phyloP scores from a whole-genome alignment of 2,797 vertebrate genomes.

The Artibeus jamaicensis region DNA sequence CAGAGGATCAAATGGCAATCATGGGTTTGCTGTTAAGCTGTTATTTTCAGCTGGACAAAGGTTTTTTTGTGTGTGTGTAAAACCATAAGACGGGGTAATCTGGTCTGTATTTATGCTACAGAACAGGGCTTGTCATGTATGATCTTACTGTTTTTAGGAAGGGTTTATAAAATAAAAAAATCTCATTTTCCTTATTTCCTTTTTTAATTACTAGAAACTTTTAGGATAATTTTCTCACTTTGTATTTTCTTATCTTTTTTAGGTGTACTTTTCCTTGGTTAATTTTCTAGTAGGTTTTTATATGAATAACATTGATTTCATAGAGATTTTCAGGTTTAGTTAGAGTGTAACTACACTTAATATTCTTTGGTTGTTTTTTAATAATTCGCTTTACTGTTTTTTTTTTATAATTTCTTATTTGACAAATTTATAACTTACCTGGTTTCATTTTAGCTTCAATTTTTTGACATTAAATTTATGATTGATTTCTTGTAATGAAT shows the following conservation, averaged over 20 bases:
- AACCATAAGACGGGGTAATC: background rate
- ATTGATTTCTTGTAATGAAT: background rate
- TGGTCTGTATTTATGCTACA: background rate
- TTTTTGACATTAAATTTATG: background rate
- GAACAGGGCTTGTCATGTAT: background rate
- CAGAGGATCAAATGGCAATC: background rate
- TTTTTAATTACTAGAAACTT: background rate
- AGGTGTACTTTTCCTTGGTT: background rate
- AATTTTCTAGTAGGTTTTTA: background rate
- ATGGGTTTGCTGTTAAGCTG: background rate
- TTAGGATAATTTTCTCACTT: background rate
- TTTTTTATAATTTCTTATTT: background rate
- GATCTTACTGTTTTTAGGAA: background rate
- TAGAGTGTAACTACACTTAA: background rate
- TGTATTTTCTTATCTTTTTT: background rate
- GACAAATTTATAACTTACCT: background rate
- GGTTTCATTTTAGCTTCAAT: background rate
- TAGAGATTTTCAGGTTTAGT: background rate
- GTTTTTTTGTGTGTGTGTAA: background rate
- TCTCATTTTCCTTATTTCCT: background rate
- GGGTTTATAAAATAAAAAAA: background rate
- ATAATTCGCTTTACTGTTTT: background rate
- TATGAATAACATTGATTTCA: background rate
- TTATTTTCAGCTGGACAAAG: background rate
- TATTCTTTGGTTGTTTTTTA: background rate